Evolutionary conservation across 64 coral and sea anemone species (phyloP).

Genomic region (Dendronephthya gigantea): DNA sequence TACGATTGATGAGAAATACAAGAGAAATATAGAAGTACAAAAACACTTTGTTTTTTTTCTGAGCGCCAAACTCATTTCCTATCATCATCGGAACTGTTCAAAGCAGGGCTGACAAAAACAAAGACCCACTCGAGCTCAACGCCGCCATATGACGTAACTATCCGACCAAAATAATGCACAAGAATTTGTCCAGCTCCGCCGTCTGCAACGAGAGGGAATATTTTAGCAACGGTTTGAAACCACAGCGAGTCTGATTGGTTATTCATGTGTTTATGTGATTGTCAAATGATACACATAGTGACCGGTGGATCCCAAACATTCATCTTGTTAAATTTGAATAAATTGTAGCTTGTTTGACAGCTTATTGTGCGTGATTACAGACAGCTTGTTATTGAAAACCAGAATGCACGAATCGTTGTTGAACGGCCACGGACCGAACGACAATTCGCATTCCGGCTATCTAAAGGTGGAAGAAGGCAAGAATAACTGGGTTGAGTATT

Average conservation of each 20-base stretch:
- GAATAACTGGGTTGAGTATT: constrained; percentile 16
- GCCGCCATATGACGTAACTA: too few relatives aligned
- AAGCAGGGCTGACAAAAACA: too few relatives aligned
- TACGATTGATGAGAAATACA: too few relatives aligned
- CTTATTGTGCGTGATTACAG: background rate
- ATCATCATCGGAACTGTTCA: too few relatives aligned
- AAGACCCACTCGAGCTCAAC: too few relatives aligned
- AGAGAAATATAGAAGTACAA: too few relatives aligned
- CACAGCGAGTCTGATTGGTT: background rate
- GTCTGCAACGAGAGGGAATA: background rate
- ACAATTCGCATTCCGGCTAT: background rate
- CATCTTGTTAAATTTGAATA: background rate
- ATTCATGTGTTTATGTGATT: background rate
- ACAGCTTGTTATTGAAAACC: background rate
- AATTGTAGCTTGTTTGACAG: background rate
- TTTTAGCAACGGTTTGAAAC: background rate
- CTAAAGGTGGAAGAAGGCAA: background rate
- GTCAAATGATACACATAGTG: background rate
- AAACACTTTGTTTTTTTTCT: too few relatives aligned
- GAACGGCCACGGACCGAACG: background rate
- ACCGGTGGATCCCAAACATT: too few relatives aligned
- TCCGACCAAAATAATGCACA: too few relatives aligned
- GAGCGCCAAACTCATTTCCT: too few relatives aligned
- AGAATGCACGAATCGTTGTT: background rate
- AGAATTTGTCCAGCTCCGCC: too few relatives aligned